Evolutionary conservation across 2,113 vertebrate genomes (phyloP).

Genomic region (Acrocephalus arundinaceus): DNA sequence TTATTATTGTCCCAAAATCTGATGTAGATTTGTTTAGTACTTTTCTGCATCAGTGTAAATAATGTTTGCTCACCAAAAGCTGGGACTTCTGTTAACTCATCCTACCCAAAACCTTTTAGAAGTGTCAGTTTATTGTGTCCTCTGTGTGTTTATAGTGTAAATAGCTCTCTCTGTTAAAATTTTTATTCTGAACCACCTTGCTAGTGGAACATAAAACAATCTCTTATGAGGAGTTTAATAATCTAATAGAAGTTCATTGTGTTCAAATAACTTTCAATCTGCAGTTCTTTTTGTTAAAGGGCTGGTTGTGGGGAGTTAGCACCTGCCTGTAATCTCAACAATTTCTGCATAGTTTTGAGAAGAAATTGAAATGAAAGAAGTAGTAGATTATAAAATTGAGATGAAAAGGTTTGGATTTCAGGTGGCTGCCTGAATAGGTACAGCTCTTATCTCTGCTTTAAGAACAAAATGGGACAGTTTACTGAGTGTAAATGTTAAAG

Average conservation of each 20-base stretch:
- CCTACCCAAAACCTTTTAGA: neutral
- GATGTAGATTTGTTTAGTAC: neutral
- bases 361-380: neutral
- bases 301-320: neutral
- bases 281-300: neutral
- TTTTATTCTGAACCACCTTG: neutral
- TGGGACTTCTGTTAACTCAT: neutral
- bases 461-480: neutral
- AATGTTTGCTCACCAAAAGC: neutral
- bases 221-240: neutral
- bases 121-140: neutral
- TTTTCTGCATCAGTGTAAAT: neutral
- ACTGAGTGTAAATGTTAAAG: neutral
- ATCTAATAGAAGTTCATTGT: neutral
- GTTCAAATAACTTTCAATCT: neutral
- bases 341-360: neutral
- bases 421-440: neutral
- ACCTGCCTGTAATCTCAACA: neutral
- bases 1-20: neutral
- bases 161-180: neutral
- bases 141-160: neutral
- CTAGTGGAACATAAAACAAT: neutral
- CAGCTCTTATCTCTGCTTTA: neutral
- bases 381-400: conserved; percentile 3
- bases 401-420: conserved; percentile 13